Percentiles rank a stretch among this genome's conserved stretches.
Evolutionary conservation across 2,113 vertebrate genomes (phyloP).

Genomic region (Elephantulus edwardii): DNA sequence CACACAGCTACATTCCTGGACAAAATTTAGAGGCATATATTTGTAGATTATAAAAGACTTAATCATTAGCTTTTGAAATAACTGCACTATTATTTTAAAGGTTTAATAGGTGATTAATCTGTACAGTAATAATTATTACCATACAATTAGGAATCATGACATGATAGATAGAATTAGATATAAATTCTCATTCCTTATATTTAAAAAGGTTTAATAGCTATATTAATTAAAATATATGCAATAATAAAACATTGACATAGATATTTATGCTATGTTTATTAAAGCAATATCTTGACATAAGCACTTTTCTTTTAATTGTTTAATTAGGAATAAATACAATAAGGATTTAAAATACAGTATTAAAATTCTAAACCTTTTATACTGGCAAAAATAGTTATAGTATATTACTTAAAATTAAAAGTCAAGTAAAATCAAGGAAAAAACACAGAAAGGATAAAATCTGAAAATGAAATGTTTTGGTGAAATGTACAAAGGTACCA

Average conservation of each 20-base stretch:
- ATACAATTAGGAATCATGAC: constrained; percentile 70
- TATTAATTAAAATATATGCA: constrained; percentile 39
- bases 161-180: constrained; percentile 58
- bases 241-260: background rate
- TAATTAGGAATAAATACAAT: background rate
- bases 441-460: background rate
- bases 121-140: constrained; percentile 75
- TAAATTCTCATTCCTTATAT: constrained; percentile 20
- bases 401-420: background rate
- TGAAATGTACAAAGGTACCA: background rate
- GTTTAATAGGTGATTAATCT: constrained; percentile 67
- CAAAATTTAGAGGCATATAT: background rate
- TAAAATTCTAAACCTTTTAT: constrained; percentile 4
- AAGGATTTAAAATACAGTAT: background rate
- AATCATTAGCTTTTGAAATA: constrained; percentile 64
- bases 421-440: background rate
- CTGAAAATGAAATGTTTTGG: background rate
- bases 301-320: background rate
- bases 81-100: constrained; percentile 78
- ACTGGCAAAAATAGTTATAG: background rate
- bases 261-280: constrained; percentile 12
- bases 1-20: too few species aligned
- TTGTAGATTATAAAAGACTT: background rate
- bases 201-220: background rate
- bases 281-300: constrained; percentile 11